A percentile compares a stretch with the other conserved stretches of the same genome.
Conservation (phyloP, 2,113 vertebrate genomes). For the Phodopus roborovskii region DNA sequence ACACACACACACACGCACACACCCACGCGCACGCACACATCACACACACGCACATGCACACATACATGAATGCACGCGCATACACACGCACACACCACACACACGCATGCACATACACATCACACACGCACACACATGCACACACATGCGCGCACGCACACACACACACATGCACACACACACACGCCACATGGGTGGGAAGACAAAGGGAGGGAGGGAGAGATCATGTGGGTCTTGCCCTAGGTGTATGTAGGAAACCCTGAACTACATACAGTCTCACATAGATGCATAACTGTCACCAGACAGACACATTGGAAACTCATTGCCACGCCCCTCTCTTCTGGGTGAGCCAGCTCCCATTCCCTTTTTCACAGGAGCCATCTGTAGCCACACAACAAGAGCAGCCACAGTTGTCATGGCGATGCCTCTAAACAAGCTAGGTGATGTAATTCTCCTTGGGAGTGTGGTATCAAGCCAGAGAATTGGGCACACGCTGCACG, state of each 20-base stretch:
- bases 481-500: neutral
- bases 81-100: neutral
- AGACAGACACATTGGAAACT: neutral
- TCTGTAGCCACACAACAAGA: neutral
- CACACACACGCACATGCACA: neutral
- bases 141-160: too few relatives aligned
- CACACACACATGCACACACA: neutral
- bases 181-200: too few relatives aligned
- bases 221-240: neutral
- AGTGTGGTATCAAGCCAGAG: neutral
- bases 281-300: neutral
- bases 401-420: neutral
- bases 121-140: neutral
- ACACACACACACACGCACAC: neutral
- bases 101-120: neutral
- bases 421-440: slow-evolving; percentile 50
- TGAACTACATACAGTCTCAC: accelerated
- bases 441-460: slow-evolving; percentile 63
- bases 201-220: neutral
- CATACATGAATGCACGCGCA: too few relatives aligned
- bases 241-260: neutral
- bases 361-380: neutral
- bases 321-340: neutral
- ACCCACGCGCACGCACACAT: too few relatives aligned
- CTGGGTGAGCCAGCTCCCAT: neutral